Evolutionary conservation across 1,140 invertebrate species (phyloP), one percentile per base, ranked within the genome.

Genomic region (Mactra quadrangularis): DNA sequence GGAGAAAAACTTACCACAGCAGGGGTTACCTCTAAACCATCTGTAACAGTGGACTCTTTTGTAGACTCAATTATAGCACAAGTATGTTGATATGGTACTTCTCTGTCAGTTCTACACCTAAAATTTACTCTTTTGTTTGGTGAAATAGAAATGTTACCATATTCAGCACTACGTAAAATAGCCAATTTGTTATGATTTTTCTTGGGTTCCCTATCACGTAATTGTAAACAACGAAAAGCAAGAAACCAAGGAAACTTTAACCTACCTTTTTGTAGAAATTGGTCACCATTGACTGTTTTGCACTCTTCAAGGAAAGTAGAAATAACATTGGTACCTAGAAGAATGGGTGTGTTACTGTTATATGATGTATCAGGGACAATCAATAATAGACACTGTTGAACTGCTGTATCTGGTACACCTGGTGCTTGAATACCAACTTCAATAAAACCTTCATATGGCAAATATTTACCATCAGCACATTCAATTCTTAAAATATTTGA

Each of bases 381-480:
- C 11, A 52, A 33, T 41, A 74, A 35, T 33, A 74, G 25, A 35
- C 47, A 74, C 38, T 45, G 11, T 9, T 74, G 70, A 17, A n/a
- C 3, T 19, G 9, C n/a, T 55, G 50, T 29, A n/a, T 57, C 45
- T 33, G 47, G 52, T 31, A 74, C 22, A 55, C 70, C 70, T 29
- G 13, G 25, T 33, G 70, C 70, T 53, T 74, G 29, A 31, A 74
- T 31, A 50, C 50, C 9, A 55, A 55, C 25, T 72, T 74, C 47
- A 33, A 74, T 55, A 55, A 31, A 70, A 1, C 66, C 66, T 25
- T 19, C 6, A 29, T 75, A 75, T 11, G 71, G 71, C 3, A 75
- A 33, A 41, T 25, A n/a, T 15, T 59, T 75, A 1, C 71, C 71
- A 41, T 68, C 62, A 13, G 62, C 62, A 68, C 62, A 68, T 41